Evolutionary conservation across 1,140 invertebrate species (phyloP), one percentile per base, ranked within the genome.

Genomic region (Lycorma delicatula): DNA sequence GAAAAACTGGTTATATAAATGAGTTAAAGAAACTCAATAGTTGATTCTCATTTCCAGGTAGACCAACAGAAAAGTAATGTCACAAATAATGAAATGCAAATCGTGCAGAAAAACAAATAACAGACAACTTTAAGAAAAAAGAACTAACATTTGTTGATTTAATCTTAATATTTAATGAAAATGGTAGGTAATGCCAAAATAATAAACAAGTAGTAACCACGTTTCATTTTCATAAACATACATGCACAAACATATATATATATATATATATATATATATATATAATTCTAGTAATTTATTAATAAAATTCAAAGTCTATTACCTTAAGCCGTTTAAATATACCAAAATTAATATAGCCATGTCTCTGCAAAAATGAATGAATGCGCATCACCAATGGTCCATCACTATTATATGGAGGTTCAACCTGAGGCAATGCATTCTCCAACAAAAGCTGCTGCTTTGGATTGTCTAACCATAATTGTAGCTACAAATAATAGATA

Each of bases 301-400:
- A 13, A 3, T 29, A 12, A 27, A 56, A 6, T 25, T 16, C 29
- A 58, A 36, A 49, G 53, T 54, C 46, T 62, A 54, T 64, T 74
- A 80, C 79, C 70, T 89, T 90, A 1, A 91, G 68, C 51, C 91
- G 77, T 72, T 96, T 93, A 70, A 93, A 98, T 22, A 98, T 85
- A 0, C 97, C 97, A 81, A 95, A 99, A 75, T 99, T 99, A 48
- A 99, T 97, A 66, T 92, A 96, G 6, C 96, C 94, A 75, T 98
- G 92, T 57, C 97, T 79, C 68, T 98, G 91, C 7, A 99, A 75
- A 72, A 93, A 99, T 1, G 89, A 85, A 77, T 95, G 92, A 50
- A 95, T 82, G 63, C 94, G 78, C 66, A 83, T 80, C 3, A 97
- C 81, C 1, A 98, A 72, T 6, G 82, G 80, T 23, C 81, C 81